Evolutionary conservation across 2,888 invertebrate genomes (phyloP), one percentile per base, ranked within the genome.

Genomic region (Sphaerophoria taeniata): DNA sequence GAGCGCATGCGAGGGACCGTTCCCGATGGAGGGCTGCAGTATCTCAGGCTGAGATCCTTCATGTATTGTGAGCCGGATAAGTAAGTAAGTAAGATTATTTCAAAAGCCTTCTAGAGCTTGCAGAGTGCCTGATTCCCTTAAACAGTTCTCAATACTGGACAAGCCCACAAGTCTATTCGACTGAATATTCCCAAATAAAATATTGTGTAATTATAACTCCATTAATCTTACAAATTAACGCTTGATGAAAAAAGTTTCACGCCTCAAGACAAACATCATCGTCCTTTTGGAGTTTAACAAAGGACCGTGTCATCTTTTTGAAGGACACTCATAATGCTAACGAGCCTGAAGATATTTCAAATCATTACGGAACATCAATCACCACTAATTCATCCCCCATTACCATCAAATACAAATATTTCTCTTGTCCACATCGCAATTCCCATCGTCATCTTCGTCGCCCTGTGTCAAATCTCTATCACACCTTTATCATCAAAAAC

Each of bases 401-500:
- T 24, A 24, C 24, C 36, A 47, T 53, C 14, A 45, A 24, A 6
- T 11, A 31, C 31, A 39, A n/a, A 12, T 47, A 56, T n/a, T 43
- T 49, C 56, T 49, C 58, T 51, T 11, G 45, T 45, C 56, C 31
- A 34, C 45, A 31, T 61, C 31, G 12, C 6, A 34, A n/a, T 55
- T 24, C 33, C 43, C 39, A 12, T 67, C 43, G 11, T 43, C 43
- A 9, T 43, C 9, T 43, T 43, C 3, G 43, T 43, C 43, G 43
- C 12, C 43, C 34, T 36, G 36, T 58, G 67, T 72, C 65, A 78
- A 58, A 34, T 58, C 39, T 55, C 33, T 49, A 51, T 82, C 61
- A 56, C 70, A 69, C 70, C 77, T 63, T 67, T 51, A 56, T 72
- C 67, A 67, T 6, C 11, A 43, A 24, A 24, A 71, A 47, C 31